phyloP scores from a whole-genome alignment of 2,888 invertebrate species.

The Bibio marci region DNA sequence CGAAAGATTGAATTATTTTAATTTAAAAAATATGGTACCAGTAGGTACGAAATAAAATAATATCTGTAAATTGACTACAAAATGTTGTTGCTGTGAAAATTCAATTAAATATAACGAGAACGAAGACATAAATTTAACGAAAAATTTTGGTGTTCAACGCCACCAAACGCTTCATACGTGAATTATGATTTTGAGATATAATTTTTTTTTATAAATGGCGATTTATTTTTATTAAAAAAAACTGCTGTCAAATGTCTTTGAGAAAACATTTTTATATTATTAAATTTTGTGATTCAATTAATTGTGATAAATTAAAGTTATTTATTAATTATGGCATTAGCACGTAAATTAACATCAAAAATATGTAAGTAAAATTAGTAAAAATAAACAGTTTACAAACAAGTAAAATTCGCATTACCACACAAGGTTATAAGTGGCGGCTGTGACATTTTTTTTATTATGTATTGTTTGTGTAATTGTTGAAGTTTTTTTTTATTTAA shows the following conservation, averaged over 20 bases:
- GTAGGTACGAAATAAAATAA: no score
- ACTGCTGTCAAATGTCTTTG: conserved; percentile 18
- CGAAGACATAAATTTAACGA: no score
- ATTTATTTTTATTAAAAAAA: no score
- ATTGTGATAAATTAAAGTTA: neutral
- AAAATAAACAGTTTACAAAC: neutral
- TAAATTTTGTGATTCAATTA: conserved; percentile 1
- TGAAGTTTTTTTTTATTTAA: neutral
- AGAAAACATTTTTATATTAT: conserved; percentile 12
- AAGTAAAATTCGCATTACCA: neutral
- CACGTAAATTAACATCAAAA: conserved; percentile 27
- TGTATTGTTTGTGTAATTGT: neutral
- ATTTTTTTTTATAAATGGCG: no score
- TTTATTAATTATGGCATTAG: conserved; percentile 22
- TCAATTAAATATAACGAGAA: no score
- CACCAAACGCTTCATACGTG: no score
- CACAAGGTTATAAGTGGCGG: conserved; percentile 10
- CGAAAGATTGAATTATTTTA: no score
- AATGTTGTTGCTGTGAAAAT: no score
- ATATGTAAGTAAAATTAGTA: conserved; percentile 26
- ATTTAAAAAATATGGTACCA: no score
- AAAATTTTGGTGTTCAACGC: no score
- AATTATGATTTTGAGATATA: no score
- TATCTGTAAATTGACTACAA: no score
- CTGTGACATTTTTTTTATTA: neutral